Evolutionary conservation across 1,140 invertebrate genomes (phyloP).

Genomic region (Leptinotarsa lineolata): DNA sequence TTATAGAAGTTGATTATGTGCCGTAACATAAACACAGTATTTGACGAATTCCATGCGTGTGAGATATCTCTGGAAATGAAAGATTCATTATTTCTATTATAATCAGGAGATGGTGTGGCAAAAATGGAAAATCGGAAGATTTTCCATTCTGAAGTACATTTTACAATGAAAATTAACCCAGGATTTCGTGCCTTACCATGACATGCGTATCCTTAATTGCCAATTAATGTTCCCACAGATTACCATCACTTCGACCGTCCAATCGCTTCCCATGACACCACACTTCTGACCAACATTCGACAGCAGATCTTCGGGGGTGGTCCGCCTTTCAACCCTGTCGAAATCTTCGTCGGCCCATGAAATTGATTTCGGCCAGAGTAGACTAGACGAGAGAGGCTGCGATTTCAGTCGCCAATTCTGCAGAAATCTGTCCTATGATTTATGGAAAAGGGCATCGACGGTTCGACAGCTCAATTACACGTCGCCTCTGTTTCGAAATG

Average conservation of each 20-base stretch:
- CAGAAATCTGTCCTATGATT: not conserved
- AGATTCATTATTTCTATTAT: too few relatives aligned
- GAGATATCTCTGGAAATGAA: too few relatives aligned
- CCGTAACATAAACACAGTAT: too few relatives aligned
- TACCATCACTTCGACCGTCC: not conserved
- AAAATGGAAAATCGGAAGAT: too few relatives aligned
- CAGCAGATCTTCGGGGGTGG: conserved; percentile 5
- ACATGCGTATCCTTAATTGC: not conserved
- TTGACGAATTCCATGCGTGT: too few relatives aligned
- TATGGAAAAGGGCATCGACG: not conserved
- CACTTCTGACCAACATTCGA: conserved; percentile 12
- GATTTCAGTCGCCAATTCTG: not conserved
- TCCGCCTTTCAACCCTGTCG: conserved; percentile 7
- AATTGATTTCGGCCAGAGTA: not conserved
- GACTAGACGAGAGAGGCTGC: not conserved
- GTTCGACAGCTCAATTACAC: not conserved
- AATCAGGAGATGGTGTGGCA: too few relatives aligned
- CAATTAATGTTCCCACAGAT: conserved; percentile 4
- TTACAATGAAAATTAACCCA: too few relatives aligned
- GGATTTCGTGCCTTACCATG: not conserved
- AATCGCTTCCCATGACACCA: conserved; percentile 8
- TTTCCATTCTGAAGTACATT: too few relatives aligned
- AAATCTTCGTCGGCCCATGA: not conserved
- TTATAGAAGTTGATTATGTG: too few relatives aligned
- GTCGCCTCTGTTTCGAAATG: not conserved